Evolutionary conservation across 2,797 vertebrate species (phyloP), one percentile per base, ranked within the genome.

Genomic region (Ataeniobius toweri): DNA sequence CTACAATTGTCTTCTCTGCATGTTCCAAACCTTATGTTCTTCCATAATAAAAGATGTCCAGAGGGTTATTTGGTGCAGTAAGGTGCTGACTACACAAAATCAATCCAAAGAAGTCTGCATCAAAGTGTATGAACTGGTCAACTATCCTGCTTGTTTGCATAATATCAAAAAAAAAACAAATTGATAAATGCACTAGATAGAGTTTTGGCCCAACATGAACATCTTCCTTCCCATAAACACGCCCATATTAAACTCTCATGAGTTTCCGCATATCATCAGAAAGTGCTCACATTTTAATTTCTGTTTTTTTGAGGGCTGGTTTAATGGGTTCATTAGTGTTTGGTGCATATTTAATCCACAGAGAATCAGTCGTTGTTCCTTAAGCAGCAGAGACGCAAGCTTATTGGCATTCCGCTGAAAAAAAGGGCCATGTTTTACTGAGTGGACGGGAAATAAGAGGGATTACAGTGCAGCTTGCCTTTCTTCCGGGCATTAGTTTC

Each of bases 341-440:
- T 18, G 1, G 24, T 73, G 55, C 72, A 71, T 67, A 61, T 5
- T 67, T 85, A 88, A 91, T 83, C 88, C 78, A 41, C 48, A 36
- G 48, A 77, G 71, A 50, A 76, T 80, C 86, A 85, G 80, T 36
- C 73, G 77, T 65, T 24, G 77, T 80, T 85, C 55, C 80, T 79
- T 26, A 69, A 59, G 85, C 77, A 41, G 10, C 83, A 24, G 73
- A 69, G 58, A 41, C 70, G 0, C 48, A 83, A 80, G 80, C 84
- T 68, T 78, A 89, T 90, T 88, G 88, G 75, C 88, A 84, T 87
- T 86, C 83, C 83, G 1, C 69, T 16, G 51, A 82, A 83, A 77
- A 77, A 80, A 90, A 89, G 80, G 81, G 20, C 36, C 80, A 36
- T 0, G 18, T 89, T 68, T 48, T 80, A 85, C 9, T 0, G 36